Percentiles rank a stretch among this genome's conserved stretches.
These are phyloP conservation scores for Philypnodon macrostomus DNA, from an alignment of 2,797 vertebrate genomes.

Conservation along the genomic window DNA sequence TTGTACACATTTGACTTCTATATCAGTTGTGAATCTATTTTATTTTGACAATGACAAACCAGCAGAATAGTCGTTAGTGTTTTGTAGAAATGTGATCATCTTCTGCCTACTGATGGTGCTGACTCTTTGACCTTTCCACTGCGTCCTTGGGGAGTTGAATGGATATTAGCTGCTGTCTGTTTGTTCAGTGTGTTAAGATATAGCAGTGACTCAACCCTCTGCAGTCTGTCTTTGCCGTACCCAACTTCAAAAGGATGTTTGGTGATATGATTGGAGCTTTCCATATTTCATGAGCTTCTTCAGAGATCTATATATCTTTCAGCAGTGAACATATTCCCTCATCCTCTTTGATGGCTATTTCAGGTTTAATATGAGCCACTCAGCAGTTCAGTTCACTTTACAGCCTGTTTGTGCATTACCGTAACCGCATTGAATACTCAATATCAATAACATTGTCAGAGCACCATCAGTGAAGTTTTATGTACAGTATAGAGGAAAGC, in stretches of 20 bases:
- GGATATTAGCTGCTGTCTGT: constrained; percentile 33
- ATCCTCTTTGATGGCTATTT: constrained; percentile 49
- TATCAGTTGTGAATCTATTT: not conserved
- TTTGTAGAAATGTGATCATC: constrained; percentile 3
- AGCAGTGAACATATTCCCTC: constrained; percentile 18
- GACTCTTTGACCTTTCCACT: constrained; percentile 17
- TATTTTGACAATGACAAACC: not conserved
- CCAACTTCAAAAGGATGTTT: constrained; percentile 41
- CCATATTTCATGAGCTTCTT: constrained; percentile 64
- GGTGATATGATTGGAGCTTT: constrained; percentile 45
- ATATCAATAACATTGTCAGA: not conserved
- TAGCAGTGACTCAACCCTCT: constrained; percentile 16
- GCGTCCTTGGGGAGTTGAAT: constrained; percentile 7
- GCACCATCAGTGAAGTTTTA: not conserved
- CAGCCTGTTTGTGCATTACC: constrained; percentile 6
- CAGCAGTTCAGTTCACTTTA: constrained; percentile 13
- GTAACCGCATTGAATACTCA: constrained; percentile 1
- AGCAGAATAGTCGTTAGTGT: constrained; percentile 3
- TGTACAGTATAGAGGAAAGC: constrained; percentile 8
- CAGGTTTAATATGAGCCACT: constrained; percentile 40
- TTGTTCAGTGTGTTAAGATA: constrained; percentile 27
- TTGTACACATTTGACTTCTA: not conserved
- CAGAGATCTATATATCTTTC: constrained; percentile 32
- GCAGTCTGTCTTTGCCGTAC: constrained; percentile 23
- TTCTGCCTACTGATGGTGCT: constrained; percentile 9